Conservation (phyloP, 2,113 vertebrate genomes). For the Trogon surrucura region DNA sequence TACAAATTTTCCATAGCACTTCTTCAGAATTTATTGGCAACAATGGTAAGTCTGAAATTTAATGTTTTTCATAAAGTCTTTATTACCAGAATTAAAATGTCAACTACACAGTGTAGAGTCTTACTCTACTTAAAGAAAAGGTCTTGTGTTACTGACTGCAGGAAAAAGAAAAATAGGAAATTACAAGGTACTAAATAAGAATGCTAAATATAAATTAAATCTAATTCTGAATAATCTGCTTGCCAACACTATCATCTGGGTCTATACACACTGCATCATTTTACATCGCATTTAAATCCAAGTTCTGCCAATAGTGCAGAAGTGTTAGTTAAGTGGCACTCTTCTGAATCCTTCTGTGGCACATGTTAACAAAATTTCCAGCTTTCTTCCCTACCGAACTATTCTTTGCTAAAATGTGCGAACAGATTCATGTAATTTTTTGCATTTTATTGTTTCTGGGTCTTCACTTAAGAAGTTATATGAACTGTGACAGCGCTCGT, state of each 20-base stretch:
- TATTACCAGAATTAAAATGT: not conserved
- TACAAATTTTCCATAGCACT: not conserved
- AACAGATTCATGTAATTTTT: not conserved
- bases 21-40: not conserved
- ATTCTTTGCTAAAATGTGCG: not conserved
- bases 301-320: not conserved
- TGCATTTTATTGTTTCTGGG: not conserved
- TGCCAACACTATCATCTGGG: not conserved
- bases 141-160: not conserved
- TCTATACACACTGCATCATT: not conserved
- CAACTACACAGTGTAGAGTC: not conserved
- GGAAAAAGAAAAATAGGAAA: not conserved
- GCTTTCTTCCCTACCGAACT: not conserved
- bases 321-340: not conserved
- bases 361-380: not conserved
- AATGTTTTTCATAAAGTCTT: not conserved
- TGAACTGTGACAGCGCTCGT: not conserved
- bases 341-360: not conserved
- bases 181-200: not conserved
- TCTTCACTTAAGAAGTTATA: not conserved
- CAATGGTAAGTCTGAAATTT: not conserved
- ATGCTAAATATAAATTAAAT: not conserved
- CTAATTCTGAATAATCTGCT: not conserved
- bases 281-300: not conserved
- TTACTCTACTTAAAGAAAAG: not conserved